Conservation (phyloP, 2,113 vertebrate genomes). For the Rynchops niger region DNA sequence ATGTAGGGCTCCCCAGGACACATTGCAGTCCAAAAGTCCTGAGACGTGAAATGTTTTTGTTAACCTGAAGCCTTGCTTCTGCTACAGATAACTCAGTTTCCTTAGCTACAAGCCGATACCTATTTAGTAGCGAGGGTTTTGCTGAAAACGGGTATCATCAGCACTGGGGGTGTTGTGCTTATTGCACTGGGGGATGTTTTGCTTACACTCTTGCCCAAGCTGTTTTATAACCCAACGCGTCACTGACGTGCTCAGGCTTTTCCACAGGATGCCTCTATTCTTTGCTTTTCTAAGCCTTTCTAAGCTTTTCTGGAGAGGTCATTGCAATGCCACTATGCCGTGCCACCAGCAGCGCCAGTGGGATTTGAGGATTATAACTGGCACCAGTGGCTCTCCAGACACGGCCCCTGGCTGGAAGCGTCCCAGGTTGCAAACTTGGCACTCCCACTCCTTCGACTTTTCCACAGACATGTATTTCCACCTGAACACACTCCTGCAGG, state of each 20-base stretch:
- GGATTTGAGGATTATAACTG: not conserved
- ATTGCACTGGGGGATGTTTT: not conserved
- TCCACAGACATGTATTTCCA: not conserved
- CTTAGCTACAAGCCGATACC: not conserved
- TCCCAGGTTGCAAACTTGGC: accelerated
- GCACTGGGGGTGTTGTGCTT: not conserved
- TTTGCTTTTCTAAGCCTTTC: slow-evolving; percentile 7
- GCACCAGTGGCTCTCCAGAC: not conserved
- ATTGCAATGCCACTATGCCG: not conserved
- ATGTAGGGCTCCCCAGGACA: not conserved
- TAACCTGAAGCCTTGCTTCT: not conserved
- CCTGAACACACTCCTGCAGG: not conserved
- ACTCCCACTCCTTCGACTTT: accelerated
- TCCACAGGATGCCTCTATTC: not conserved
- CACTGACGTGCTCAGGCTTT: not conserved
- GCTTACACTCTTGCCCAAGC: not conserved
- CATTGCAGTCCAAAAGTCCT: not conserved
- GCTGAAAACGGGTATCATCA: not conserved
- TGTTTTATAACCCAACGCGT: not conserved
- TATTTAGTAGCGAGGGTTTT: not conserved
- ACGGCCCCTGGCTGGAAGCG: accelerated
- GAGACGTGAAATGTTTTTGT: not conserved
- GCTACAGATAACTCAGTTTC: not conserved
- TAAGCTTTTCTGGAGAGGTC: not conserved
- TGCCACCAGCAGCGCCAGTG: not conserved